A percentile compares a stretch with the other conserved stretches of the same genome.
phyloP scores from a whole-genome alignment of 1,140 invertebrate species.

The Drosophila sp. region DNA sequence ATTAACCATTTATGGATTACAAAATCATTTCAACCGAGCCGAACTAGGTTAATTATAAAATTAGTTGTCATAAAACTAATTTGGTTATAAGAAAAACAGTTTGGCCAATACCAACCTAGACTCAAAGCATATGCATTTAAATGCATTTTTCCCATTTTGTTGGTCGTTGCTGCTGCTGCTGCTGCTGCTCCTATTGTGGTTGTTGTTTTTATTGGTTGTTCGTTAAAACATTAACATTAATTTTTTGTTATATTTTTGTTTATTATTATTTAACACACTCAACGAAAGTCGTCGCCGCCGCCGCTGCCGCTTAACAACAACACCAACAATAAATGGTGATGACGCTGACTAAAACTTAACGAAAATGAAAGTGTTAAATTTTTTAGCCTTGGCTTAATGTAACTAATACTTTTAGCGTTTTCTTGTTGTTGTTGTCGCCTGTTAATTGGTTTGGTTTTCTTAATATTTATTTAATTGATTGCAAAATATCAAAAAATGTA shows the following conservation, averaged over 20 bases:
- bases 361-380: conserved; percentile 77
- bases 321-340: conserved; percentile 33
- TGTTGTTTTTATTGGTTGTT: conserved; percentile 45
- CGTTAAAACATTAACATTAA: conserved; percentile 41
- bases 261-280: conserved; percentile 76
- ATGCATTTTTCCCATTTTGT: conserved; percentile 55
- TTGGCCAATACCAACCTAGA: conserved; percentile 64
- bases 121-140: conserved; percentile 59
- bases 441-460: not conserved
- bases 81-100: conserved; percentile 1
- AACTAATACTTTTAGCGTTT: conserved; percentile 29
- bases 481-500: conserved; percentile 35
- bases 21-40: conserved; percentile 27
- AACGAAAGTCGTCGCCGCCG: conserved; percentile 49
- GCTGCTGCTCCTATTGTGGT: conserved; percentile 19
- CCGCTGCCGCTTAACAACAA: conserved; percentile 29
- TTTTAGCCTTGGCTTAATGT: conserved; percentile 14
- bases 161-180: conserved; percentile 29
- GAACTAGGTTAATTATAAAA: conserved; percentile 50
- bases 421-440: conserved; percentile 14
- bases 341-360: conserved; percentile 42
- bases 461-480: conserved; percentile 35
- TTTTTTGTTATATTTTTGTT: conserved; percentile 58
- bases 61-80: conserved; percentile 20
- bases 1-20: conserved; percentile 52